A percentile compares a stretch with the other conserved stretches of the same genome.
phyloP scores from a whole-genome alignment of 1,140 invertebrate species.

The Lepidurus arcticus region DNA sequence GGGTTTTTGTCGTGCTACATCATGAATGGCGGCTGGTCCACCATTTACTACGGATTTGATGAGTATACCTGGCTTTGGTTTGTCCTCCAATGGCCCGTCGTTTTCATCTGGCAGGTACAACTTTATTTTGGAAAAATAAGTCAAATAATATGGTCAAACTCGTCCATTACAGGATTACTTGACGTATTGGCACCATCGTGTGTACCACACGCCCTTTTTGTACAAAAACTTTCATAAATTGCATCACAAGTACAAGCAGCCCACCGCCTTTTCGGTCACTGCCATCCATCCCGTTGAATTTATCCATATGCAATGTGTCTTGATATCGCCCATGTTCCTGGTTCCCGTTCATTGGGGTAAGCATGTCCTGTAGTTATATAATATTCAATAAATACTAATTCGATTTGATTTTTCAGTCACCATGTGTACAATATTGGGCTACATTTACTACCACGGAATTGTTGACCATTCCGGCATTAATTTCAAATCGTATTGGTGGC shows the following conservation, averaged over 20 bases:
- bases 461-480: conserved; percentile 69
- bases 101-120: conserved; percentile 57
- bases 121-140: background rate
- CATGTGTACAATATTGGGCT: conserved; percentile 53
- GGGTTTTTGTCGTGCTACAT: conserved; percentile 59
- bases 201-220: conserved; percentile 61
- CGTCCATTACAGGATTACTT: conserved; percentile 53
- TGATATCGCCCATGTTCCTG: conserved; percentile 48
- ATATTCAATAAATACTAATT: background rate
- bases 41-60: conserved; percentile 56
- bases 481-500: conserved; percentile 67
- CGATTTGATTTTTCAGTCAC: conserved; percentile 45
- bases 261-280: conserved; percentile 65
- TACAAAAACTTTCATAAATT: conserved; percentile 68
- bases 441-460: conserved; percentile 67
- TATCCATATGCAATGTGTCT: conserved; percentile 51
- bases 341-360: conserved; percentile 60
- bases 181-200: conserved; percentile 60
- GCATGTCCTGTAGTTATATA: conserved; percentile 41
- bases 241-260: conserved; percentile 68
- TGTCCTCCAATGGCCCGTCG: conserved; percentile 56
- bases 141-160: conserved; percentile 37
- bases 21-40: conserved; percentile 57
- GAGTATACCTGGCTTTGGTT: conserved; percentile 62
- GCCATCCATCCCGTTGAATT: conserved; percentile 66